Conservation (phyloP, 2,797 vertebrate species). For the Eurystomus glaucurus region DNA sequence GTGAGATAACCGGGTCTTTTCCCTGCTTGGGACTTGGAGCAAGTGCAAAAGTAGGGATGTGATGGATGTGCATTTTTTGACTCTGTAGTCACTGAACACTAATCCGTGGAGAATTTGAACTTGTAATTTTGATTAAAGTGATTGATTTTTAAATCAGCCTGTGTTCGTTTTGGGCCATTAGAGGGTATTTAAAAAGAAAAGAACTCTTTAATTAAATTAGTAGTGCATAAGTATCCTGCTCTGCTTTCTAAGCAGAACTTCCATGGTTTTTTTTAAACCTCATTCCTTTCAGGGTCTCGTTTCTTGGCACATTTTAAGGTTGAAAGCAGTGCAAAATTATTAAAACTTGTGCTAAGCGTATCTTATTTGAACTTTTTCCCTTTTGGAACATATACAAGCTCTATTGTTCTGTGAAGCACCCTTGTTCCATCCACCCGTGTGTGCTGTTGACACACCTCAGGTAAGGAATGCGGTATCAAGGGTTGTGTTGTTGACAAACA, state of each 20-base stretch:
- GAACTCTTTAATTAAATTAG: constrained; percentile 75
- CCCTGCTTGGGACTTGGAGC: not conserved
- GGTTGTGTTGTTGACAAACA: not conserved
- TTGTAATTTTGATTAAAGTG: constrained; percentile 73
- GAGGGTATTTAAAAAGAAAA: constrained; percentile 73
- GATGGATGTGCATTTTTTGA: constrained; percentile 49
- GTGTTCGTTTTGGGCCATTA: constrained; percentile 68
- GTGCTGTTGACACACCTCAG: not conserved
- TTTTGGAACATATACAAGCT: not conserved
- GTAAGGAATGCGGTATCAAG: not conserved
- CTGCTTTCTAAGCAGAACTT: constrained; percentile 34
- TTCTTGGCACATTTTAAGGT: not conserved
- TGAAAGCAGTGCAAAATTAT: not conserved
- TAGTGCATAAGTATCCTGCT: not conserved
- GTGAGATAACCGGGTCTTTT: rapidly evolving
- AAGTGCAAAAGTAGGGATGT: not conserved
- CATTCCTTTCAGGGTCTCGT: not conserved
- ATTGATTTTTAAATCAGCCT: constrained; percentile 68
- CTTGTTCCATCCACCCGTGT: not conserved
- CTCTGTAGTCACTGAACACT: not conserved
- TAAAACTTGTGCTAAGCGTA: not conserved
- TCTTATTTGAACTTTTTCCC: not conserved
- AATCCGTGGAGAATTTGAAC: constrained; percentile 28
- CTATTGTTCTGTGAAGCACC: not conserved
- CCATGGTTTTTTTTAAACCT: not conserved